Conservation (phyloP, 2,797 vertebrate species). For the Melanotaenia pygmaea region DNA sequence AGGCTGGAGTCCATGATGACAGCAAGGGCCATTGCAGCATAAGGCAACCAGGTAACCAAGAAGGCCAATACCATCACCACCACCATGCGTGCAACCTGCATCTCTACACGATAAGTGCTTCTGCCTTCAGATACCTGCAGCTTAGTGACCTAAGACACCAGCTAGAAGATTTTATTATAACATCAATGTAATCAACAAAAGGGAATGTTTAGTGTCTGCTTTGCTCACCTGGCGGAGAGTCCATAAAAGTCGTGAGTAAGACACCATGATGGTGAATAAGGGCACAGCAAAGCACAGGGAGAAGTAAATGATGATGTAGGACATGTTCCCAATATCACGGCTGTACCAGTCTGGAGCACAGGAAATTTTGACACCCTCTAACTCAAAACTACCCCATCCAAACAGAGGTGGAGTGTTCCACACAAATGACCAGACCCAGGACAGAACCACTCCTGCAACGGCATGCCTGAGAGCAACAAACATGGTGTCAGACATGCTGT, state of each 20-base stretch:
- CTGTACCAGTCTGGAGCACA: slow-evolving; percentile 84
- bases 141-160: slow-evolving; percentile 70
- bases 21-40: slow-evolving; percentile 82
- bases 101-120: slow-evolving; percentile 80
- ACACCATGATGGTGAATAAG: slow-evolving; percentile 76
- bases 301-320: slow-evolving; percentile 83
- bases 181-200: neutral
- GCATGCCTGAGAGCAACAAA: slow-evolving; percentile 71
- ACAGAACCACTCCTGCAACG: slow-evolving; percentile 74
- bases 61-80: slow-evolving; percentile 89
- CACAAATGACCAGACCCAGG: slow-evolving; percentile 86
- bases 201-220: neutral
- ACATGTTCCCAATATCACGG: slow-evolving; percentile 77
- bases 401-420: slow-evolving; percentile 86
- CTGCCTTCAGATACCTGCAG: slow-evolving; percentile 70
- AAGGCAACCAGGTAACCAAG: slow-evolving; percentile 88
- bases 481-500: neutral
- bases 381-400: slow-evolving; percentile 81
- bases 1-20: slow-evolving; percentile 71
- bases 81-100: slow-evolving; percentile 87
- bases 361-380: slow-evolving; percentile 81
- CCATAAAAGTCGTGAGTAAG: slow-evolving; percentile 79
- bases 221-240: slow-evolving; percentile 77
- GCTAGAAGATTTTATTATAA: neutral
- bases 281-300: slow-evolving; percentile 81